Conservation (phyloP, 2,888 invertebrate genomes). For the Pelosia muscerda region DNA sequence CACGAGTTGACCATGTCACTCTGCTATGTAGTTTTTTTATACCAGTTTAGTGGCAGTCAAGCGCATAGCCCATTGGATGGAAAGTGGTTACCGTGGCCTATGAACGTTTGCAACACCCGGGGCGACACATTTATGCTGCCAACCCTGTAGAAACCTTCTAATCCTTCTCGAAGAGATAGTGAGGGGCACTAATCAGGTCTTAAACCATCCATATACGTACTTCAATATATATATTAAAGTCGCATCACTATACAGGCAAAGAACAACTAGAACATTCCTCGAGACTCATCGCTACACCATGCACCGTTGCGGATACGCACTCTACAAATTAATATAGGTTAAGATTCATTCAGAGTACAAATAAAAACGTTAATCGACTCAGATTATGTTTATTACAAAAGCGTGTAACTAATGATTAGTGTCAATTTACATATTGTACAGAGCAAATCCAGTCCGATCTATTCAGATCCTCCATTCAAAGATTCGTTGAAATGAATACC, state of each 20-base stretch:
- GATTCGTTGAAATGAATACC: constrained; percentile 56
- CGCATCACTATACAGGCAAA: not conserved
- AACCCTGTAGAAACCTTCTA: too few relatives aligned
- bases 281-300: not conserved
- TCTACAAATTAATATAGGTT: constrained; percentile 14
- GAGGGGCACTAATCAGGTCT: not conserved
- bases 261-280: not conserved
- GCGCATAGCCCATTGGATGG: too few relatives aligned
- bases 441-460: constrained; percentile 46
- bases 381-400: constrained; percentile 49
- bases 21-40: too few relatives aligned
- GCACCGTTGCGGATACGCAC: not conserved
- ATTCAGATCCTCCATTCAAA: constrained; percentile 52
- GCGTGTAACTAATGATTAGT: constrained; percentile 68
- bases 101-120: too few relatives aligned
- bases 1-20: too few relatives aligned
- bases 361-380: not conserved
- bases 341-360: not conserved
- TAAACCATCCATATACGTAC: not conserved
- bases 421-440: constrained; percentile 65
- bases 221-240: not conserved
- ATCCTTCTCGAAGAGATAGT: too few relatives aligned
- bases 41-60: too few relatives aligned
- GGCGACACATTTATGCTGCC: too few relatives aligned
- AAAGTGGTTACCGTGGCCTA: too few relatives aligned